These are phyloP conservation scores for Carpatolechia fugitivella DNA, from an alignment of 2,888 invertebrate genomes.

Conservation along the genomic window DNA sequence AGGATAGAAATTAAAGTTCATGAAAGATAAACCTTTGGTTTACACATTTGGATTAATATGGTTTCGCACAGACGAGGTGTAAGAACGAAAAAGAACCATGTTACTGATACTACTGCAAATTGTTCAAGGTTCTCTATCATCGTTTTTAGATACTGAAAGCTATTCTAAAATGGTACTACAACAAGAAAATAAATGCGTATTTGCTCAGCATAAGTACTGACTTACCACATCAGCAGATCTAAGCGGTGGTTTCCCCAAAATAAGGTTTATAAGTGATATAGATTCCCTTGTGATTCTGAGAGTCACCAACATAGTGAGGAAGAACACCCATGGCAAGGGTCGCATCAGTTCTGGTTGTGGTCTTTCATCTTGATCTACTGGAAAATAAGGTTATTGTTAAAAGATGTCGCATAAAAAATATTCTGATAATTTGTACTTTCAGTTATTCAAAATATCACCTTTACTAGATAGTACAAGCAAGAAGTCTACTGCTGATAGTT, in stretches of 20 bases:
- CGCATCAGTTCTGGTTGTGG: conserved; percentile 73
- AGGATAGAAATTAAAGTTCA: background rate
- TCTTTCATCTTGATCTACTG: conserved; percentile 75
- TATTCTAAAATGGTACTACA: no score
- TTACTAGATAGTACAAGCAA: background rate
- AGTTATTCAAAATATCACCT: background rate
- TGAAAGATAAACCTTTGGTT: no score
- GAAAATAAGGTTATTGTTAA: conserved; percentile 23
- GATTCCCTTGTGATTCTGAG: conserved; percentile 64
- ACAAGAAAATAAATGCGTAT: background rate
- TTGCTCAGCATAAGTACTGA: background rate
- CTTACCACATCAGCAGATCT: conserved; percentile 75
- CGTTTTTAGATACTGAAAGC: no score
- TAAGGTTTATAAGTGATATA: conserved; percentile 64
- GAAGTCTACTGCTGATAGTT: no score
- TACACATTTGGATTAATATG: no score
- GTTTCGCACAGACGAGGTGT: no score
- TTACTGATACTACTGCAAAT: no score
- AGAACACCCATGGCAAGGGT: conserved; percentile 80
- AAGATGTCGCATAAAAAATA: no score
- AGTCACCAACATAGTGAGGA: conserved; percentile 65
- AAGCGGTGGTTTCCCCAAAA: conserved; percentile 70
- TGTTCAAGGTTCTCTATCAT: no score
- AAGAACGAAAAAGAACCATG: no score
- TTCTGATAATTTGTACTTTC: background rate